A percentile compares a stretch with the other conserved stretches of the same genome.
phyloP scores from a whole-genome alignment of 2,888 invertebrate species.

The Ditula angustiorana region DNA sequence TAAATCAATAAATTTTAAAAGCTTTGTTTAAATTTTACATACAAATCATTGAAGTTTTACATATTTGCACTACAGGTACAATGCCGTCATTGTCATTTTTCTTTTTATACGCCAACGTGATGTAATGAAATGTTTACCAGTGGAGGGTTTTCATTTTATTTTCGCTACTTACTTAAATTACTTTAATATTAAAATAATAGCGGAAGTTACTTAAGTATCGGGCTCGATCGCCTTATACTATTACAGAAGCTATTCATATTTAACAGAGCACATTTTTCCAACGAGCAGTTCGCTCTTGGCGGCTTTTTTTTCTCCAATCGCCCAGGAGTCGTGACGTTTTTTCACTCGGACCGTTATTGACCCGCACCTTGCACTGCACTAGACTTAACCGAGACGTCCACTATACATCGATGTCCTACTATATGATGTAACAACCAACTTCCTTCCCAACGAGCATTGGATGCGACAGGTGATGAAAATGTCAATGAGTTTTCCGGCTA shows the following conservation, averaged over 20 bases:
- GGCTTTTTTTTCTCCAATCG: constrained; percentile 65
- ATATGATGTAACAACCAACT: not conserved
- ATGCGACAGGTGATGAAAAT: not conserved
- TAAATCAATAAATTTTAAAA: too few relatives aligned
- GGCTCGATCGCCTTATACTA: not conserved
- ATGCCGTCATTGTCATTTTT: too few relatives aligned
- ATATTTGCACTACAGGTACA: too few relatives aligned
- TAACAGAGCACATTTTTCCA: constrained; percentile 49
- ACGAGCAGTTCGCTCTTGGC: constrained; percentile 49
- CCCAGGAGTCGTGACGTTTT: constrained; percentile 78
- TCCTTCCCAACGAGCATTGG: constrained; percentile 1
- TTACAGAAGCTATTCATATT: not conserved
- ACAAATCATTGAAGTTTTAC: too few relatives aligned
- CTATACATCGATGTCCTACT: constrained; percentile 12
- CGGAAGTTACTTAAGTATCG: too few relatives aligned
- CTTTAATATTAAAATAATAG: too few relatives aligned
- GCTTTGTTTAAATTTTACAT: too few relatives aligned
- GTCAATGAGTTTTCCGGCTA: constrained; percentile 22
- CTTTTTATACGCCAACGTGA: too few relatives aligned
- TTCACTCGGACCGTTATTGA: constrained; percentile 68
- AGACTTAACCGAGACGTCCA: constrained; percentile 38
- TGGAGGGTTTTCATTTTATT: too few relatives aligned
- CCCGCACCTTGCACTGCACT: constrained; percentile 57
- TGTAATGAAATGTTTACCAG: too few relatives aligned
- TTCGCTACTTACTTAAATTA: too few relatives aligned